Percentiles rank a stretch among this genome's conserved stretches.
Conservation (phyloP, 2,113 vertebrate species). For the Accipiter cooperii region DNA sequence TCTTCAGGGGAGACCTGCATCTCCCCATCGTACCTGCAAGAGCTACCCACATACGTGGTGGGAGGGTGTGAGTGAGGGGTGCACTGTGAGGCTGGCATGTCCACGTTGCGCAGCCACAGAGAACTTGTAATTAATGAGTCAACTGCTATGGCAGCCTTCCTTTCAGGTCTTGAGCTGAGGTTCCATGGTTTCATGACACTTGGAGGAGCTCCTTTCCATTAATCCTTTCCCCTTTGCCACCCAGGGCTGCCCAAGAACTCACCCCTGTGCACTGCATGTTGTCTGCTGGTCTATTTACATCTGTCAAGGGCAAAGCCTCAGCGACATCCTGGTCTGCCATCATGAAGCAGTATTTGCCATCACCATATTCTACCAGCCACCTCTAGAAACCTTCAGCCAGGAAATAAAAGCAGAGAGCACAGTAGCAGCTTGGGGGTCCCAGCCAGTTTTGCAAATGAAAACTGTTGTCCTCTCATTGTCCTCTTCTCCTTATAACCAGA, state of each 20-base stretch:
- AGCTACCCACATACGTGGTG: rapidly evolving
- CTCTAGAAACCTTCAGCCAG: neutral
- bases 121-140: neutral
- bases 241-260: neutral
- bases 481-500: neutral
- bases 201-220: neutral
- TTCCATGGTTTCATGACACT: neutral
- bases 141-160: neutral
- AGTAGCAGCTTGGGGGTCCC: neutral
- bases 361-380: neutral
- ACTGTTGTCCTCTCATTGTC: neutral
- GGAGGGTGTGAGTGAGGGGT: neutral
- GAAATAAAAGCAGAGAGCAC: neutral
- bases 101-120: neutral
- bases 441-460: neutral
- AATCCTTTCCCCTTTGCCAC: neutral
- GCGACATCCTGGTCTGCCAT: neutral
- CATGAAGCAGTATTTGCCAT: neutral
- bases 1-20: neutral
- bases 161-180: neutral
- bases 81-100: neutral
- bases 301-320: neutral
- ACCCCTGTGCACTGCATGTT: neutral
- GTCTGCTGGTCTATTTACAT: neutral
- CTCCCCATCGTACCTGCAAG: neutral